phyloP scores from a whole-genome alignment of 2,797 vertebrate species.

The Ceyx erithaca region DNA sequence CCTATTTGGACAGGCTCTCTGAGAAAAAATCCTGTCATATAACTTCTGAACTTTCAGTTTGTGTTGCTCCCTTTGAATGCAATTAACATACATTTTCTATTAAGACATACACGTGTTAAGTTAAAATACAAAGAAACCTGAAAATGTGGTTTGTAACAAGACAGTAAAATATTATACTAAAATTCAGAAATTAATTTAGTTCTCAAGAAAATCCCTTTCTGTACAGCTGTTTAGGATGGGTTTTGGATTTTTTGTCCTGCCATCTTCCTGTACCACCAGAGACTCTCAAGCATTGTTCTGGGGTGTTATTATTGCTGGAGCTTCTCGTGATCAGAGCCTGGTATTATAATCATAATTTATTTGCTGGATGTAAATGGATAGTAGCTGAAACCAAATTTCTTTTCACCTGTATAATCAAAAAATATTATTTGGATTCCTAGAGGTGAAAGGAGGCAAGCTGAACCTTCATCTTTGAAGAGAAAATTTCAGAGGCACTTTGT shows the following conservation, averaged over 20 bases:
- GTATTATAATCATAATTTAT: constrained; percentile 54
- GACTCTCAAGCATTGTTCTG: neutral
- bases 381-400: constrained; percentile 59
- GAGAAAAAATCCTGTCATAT: neutral
- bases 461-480: constrained; percentile 71
- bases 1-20: neutral
- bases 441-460: constrained; percentile 69
- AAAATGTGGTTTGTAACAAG: neutral
- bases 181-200: constrained; percentile 19
- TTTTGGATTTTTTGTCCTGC: neutral
- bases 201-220: neutral
- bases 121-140: constrained; percentile 7
- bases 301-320: constrained; percentile 31
- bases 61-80: neutral
- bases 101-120: neutral
- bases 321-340: constrained; percentile 10
- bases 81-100: neutral
- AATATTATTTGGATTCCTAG: constrained; percentile 68
- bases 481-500: constrained; percentile 73
- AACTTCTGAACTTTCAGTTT: neutral
- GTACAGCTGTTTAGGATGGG: neutral
- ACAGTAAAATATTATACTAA: neutral
- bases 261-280: neutral
- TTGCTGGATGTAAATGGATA: constrained; percentile 57
- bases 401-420: constrained; percentile 64